Evolutionary conservation across 2,888 invertebrate genomes (phyloP).

Genomic region (Drosophila rubida): DNA sequence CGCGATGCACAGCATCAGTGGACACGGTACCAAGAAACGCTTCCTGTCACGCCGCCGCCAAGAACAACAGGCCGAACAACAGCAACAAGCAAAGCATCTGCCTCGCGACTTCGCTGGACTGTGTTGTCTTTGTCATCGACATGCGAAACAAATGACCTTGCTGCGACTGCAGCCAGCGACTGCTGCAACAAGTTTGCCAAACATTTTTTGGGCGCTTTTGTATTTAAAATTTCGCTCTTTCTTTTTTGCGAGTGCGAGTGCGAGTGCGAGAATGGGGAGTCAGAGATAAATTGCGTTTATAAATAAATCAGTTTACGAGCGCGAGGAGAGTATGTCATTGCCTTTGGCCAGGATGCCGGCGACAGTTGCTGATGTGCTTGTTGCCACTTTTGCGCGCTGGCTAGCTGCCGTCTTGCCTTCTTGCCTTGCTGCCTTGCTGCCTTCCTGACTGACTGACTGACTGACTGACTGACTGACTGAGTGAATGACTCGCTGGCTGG

Average conservation of each 20-base stretch:
- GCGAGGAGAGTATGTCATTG: slow-evolving; percentile 35
- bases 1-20: slow-evolving; percentile 8
- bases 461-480: slow-evolving; percentile 22
- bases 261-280: slow-evolving; percentile 29
- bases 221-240: slow-evolving; percentile 54
- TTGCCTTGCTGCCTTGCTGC: slow-evolving; percentile 32
- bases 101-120: slow-evolving; percentile 38
- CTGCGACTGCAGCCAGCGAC: slow-evolving; percentile 17
- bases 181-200: slow-evolving; percentile 76
- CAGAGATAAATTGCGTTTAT: slow-evolving; percentile 71
- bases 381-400: slow-evolving; percentile 18
- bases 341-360: slow-evolving; percentile 50
- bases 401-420: too few relatives aligned
- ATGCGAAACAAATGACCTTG: slow-evolving; percentile 74
- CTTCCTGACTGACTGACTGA: slow-evolving; percentile 26
- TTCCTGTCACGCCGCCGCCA: slow-evolving; percentile 64
- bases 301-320: slow-evolving; percentile 73
- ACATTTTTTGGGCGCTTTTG: slow-evolving; percentile 62
- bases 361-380: slow-evolving; percentile 42
- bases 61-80: slow-evolving; percentile 17
- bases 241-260: slow-evolving; percentile 45
- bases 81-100: slow-evolving; percentile 10
- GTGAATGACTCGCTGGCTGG: slow-evolving; percentile 22
- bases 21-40: slow-evolving; percentile 52
- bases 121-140: slow-evolving; percentile 66